Base-by-base conservation (phyloP, 2,888 invertebrate species). In the Drosophila suboccidentalis region DNA sequence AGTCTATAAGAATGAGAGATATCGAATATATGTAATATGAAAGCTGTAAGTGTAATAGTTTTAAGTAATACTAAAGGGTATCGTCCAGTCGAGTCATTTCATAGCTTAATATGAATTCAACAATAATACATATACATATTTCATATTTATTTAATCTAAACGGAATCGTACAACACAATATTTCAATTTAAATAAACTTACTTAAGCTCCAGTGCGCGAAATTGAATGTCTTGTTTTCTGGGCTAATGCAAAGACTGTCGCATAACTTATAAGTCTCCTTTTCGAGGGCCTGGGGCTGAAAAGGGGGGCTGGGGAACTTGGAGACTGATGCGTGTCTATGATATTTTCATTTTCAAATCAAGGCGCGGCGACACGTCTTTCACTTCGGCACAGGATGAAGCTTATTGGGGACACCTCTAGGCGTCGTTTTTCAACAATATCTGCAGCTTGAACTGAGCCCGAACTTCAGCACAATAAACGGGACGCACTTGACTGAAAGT, bases 311-410 rank as follows among this genome's bases (percentile, higher is more conserved):
- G 39, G 0, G 1, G 1, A 17, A 9, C 58, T 19, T 13, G 34
- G 22, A 50, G 64, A 58, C 61, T 41, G 59, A 59, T 76, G 64
- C 72, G 64, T 69, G 87, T 49, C 71, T 72, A 63, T 69, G 74
- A 72, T 89, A 80, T 77, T 74, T 86, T 71, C 68, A 80, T 77
- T 74, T 86, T 71, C 68, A 89, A 87, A 83, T 89, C 87, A 86
- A 75, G 69, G 61, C 80, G 51, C 59, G 61, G 60, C 64, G 66
- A 81, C 59, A 79, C 64, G 69, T 67, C 81, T 84, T 83, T 83
- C 78, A 71, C 87, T 75, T 83, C 80, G 26, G 41, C 19, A 49
- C 36, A 36, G 29, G 17, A 47, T 34, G 13, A n/a, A 41, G 57
- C 49, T 49, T 50, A 59, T 49, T 41, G 49, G 19, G 34, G 34